These are phyloP conservation scores for Pitta sordida DNA, from an alignment of 2,113 vertebrate genomes.

Conservation along the genomic window DNA sequence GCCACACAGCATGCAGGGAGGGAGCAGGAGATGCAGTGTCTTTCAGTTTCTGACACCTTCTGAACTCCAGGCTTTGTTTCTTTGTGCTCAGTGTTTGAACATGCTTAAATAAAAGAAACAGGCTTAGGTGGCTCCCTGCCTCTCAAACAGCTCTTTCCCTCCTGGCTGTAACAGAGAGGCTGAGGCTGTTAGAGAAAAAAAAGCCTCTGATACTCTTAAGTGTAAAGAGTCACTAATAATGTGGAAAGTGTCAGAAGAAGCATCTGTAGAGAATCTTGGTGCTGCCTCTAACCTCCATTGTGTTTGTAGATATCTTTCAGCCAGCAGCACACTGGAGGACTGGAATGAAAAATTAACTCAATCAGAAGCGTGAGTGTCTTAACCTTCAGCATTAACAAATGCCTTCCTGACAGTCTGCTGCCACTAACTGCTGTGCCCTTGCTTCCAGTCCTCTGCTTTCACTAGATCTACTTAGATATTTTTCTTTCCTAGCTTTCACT, in stretches of 20 bases:
- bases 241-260: background rate
- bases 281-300: constrained; percentile 54
- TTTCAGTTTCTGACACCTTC: background rate
- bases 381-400: constrained; percentile 22
- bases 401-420: background rate
- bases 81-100: background rate
- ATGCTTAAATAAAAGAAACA: background rate
- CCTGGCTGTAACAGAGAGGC: background rate
- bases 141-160: background rate
- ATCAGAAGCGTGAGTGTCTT: constrained; percentile 85
- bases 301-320: constrained; percentile 88
- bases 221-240: background rate
- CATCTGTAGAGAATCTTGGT: background rate
- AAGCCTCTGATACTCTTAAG: background rate
- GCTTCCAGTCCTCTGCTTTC: background rate
- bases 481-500: background rate
- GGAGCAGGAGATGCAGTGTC: background rate
- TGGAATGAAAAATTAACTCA: constrained; percentile 76
- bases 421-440: constrained; percentile 4
- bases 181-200: background rate
- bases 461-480: background rate
- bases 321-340: constrained; percentile 87
- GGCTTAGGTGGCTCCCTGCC: background rate
- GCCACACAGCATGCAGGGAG: background rate
- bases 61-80: background rate